Evolutionary conservation across 2,888 invertebrate species (phyloP).

Genomic region (Drosophila rubida): DNA sequence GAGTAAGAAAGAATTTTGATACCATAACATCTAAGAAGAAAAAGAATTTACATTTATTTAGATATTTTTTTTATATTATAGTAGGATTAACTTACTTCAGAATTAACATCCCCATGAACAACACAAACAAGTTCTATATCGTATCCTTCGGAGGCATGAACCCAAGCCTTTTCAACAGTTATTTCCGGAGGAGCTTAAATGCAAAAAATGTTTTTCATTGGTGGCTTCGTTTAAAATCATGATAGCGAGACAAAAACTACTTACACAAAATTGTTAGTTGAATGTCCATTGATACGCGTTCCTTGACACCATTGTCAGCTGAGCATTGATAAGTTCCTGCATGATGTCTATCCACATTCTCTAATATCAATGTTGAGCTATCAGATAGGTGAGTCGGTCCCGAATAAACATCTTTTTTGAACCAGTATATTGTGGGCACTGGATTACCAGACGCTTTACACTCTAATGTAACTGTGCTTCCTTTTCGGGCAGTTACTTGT

Average conservation of each 20-base stretch:
- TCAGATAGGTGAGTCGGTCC: slow-evolving; percentile 85
- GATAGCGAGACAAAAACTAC: slow-evolving; percentile 39
- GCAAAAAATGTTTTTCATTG: background rate
- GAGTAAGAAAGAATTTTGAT: slow-evolving; percentile 88
- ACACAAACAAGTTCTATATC: slow-evolving; percentile 88
- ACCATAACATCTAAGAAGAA: slow-evolving; percentile 87
- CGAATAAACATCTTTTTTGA: slow-evolving; percentile 86
- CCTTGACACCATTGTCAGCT: slow-evolving; percentile 86
- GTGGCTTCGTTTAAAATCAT: background rate
- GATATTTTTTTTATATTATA: background rate
- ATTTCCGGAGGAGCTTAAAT: slow-evolving; percentile 88
- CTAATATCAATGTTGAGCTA: slow-evolving; percentile 85
- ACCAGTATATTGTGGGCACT: slow-evolving; percentile 90
- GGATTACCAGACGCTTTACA: slow-evolving; percentile 91
- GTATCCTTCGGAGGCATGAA: slow-evolving; percentile 88
- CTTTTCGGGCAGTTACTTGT: slow-evolving; percentile 89
- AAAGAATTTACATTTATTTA: background rate
- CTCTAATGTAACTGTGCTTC: slow-evolving; percentile 89
- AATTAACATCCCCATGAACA: slow-evolving; percentile 87
- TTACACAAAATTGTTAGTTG: slow-evolving; percentile 86
- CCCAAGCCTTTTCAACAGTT: slow-evolving; percentile 87
- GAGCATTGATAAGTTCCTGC: slow-evolving; percentile 86
- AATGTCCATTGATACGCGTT: slow-evolving; percentile 86
- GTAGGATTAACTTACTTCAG: slow-evolving; percentile 83
- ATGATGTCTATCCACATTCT: slow-evolving; percentile 86